Evolutionary conservation across 2,888 invertebrate species (phyloP), one percentile per base, ranked within the genome.

Genomic region (Deilephila elpenor): DNA sequence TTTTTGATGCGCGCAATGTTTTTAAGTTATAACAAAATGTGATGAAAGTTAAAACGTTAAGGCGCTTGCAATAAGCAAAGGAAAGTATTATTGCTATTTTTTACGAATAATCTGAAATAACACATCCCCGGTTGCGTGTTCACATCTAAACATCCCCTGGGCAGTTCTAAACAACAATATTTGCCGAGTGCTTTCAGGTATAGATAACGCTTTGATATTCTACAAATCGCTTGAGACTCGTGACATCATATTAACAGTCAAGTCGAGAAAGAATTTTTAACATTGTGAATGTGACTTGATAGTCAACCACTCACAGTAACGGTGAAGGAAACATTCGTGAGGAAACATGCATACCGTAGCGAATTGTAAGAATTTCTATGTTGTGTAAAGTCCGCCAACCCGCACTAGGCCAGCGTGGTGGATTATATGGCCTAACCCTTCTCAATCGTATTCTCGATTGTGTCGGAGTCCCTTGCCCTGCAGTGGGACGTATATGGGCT

Each of bases 151-250:
- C 14, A 44, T 34, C 34, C 64, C 44, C 44, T 17, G 5, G 44
- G 14, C 44, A 44, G 11, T 17, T 67, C 14, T 67, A 67, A 67
- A 67, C 64, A 51, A 67, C 44, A 44, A 44, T 67, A 44, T 5
- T 20, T n/a, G 20, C 25, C 11, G 64, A 67, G 64, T 67, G 64
- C 64, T 67, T 44, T 11, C 14, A 34, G 32, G 17, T 32, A n/a
- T n/a, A 44, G 34, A 64, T 44, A 64, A 44, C 25, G 44, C 53
- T 19, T 60, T 60, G 60, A 60, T 37, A 20, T 25, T 0, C 0
- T 14, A 32, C 34, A 34, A 62, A 62, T 62, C 61, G 8, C 19
- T 62, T 19, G 61, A n/a, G 32, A 3, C 34, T 62, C 19, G 61
- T 62, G 29, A 17, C 29, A 29, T 60, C 25, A 60, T 60, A n/a